Conservation (phyloP, 2,113 vertebrate species). For the Muntiacus muntjak region DNA sequence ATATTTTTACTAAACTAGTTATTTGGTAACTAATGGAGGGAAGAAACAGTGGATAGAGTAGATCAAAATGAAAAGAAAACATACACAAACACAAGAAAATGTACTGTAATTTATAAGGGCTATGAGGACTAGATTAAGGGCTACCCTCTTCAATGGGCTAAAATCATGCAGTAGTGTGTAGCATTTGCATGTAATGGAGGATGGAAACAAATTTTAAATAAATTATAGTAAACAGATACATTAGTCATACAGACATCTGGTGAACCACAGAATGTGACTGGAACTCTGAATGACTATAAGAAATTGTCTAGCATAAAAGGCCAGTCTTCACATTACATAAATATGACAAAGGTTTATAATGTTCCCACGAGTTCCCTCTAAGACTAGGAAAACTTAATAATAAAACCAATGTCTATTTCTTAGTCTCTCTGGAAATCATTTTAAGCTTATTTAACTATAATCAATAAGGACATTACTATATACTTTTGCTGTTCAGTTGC, state of each 20-base stretch:
- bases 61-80: background rate
- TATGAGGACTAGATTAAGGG: background rate
- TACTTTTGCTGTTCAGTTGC: background rate
- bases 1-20: background rate
- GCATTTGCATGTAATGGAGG: background rate
- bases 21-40: background rate
- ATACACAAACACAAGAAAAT: background rate
- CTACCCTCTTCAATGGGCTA: background rate
- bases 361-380: background rate
- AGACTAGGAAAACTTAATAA: background rate
- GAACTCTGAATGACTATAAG: background rate
- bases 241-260: background rate
- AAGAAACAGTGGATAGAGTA: background rate
- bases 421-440: background rate
- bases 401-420: background rate
- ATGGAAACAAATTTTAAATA: background rate
- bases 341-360: background rate
- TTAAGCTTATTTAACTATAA: background rate
- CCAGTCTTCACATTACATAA: background rate
- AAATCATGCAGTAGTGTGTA: background rate
- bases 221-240: background rate
- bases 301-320: background rate
- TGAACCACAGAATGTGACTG: background rate
- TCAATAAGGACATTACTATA: background rate
- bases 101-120: background rate